These are phyloP conservation scores for Microctonus hyperodae DNA, from an alignment of 2,888 invertebrate species.

Conservation along the genomic window DNA sequence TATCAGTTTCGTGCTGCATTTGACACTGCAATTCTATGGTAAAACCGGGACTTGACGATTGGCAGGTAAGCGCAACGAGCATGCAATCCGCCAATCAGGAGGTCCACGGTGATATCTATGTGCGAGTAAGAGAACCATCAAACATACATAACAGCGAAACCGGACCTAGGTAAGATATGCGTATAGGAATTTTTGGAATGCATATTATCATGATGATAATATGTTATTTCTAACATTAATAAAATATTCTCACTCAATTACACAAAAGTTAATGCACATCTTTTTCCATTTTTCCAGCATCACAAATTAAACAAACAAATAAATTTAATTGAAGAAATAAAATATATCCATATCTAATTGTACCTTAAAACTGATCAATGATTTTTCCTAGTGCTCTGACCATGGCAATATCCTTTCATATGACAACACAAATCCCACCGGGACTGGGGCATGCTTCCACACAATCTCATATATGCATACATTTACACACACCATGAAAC, in stretches of 20 bases:
- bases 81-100: slow-evolving; percentile 32
- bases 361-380: slow-evolving; percentile 12
- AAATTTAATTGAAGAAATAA: slow-evolving; percentile 15
- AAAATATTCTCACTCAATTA: too few species aligned
- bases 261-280: neutral
- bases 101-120: slow-evolving; percentile 27
- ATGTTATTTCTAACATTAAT: neutral
- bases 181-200: neutral
- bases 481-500: slow-evolving; percentile 30
- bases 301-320: neutral
- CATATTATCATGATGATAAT: neutral
- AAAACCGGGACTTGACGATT: slow-evolving; percentile 22
- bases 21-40: neutral
- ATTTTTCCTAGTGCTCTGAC: neutral
- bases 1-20: neutral
- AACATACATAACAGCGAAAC: slow-evolving; percentile 11
- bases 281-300: neutral
- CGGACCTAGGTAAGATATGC: slow-evolving; percentile 7
- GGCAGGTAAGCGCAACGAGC: slow-evolving; percentile 28
- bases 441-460: slow-evolving; percentile 36
- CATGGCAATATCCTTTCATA: slow-evolving; percentile 20
- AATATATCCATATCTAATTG: neutral
- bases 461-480: slow-evolving; percentile 23
- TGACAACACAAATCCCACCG: slow-evolving; percentile 29
- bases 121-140: slow-evolving; percentile 18